Percentiles rank a stretch among this genome's conserved stretches.
These are phyloP conservation scores for Epinephelus awoara DNA, from an alignment of 2,797 vertebrate species.

Conservation along the genomic window DNA sequence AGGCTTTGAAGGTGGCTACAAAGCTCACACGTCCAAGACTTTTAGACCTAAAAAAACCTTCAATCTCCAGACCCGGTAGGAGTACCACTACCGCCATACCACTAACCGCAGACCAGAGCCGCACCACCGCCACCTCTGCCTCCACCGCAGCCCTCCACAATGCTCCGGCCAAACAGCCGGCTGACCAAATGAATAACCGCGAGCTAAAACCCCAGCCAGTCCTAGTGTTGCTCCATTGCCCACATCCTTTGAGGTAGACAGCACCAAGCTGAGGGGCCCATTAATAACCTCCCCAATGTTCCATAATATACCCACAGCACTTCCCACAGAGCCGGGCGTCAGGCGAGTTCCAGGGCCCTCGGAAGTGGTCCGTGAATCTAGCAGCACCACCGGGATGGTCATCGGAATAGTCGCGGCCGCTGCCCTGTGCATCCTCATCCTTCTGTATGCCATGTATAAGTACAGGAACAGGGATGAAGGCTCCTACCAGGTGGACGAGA, in stretches of 20 bases:
- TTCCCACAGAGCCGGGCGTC: constrained; percentile 99
- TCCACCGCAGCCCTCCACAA: constrained; percentile 92
- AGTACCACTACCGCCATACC: constrained; percentile 95
- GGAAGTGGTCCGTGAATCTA: constrained; percentile 99
- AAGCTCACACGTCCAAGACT: constrained; percentile 98
- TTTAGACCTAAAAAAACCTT: constrained; percentile 99
- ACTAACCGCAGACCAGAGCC: constrained; percentile 98
- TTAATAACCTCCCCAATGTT: constrained; percentile 99
- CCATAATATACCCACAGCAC: constrained; percentile 99
- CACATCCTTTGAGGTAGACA: constrained; percentile 99
- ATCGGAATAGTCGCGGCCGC: constrained; percentile 99
- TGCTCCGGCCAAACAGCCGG: constrained; percentile 91
- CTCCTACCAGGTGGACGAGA: constrained; percentile 99
- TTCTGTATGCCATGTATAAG: constrained; percentile 99
- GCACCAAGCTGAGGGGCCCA: constrained; percentile 97
- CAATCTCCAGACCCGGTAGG: constrained; percentile 96
- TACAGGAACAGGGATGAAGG: constrained; percentile 99
- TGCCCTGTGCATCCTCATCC: constrained; percentile 99
- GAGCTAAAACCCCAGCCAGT: constrained; percentile 98
- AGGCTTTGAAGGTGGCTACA: constrained; percentile 99
- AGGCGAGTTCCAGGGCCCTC: constrained; percentile 99
- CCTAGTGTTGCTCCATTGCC: constrained; percentile 98
- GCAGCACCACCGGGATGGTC: constrained; percentile 99
- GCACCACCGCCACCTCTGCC: constrained; percentile 94
- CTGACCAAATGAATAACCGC: constrained; percentile 98